A percentile compares a stretch with the other conserved stretches of the same genome.
Evolutionary conservation across 2,888 invertebrate genomes (phyloP).

Genomic region (Drosophila kanekoi): DNA sequence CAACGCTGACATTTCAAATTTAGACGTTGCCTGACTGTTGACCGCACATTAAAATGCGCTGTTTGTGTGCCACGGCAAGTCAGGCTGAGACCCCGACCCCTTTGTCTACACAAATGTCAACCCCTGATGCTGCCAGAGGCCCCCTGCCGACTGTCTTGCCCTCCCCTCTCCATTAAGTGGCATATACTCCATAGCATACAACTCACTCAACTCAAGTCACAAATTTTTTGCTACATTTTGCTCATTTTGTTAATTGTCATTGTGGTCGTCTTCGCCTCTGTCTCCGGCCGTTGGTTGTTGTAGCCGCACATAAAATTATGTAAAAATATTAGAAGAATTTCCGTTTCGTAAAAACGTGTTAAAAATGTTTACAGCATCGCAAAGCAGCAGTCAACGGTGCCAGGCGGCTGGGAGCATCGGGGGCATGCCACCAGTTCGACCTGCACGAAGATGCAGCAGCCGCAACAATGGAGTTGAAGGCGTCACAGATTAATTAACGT

Average conservation of each 20-base stretch:
- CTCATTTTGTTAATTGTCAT: slow-evolving; percentile 62
- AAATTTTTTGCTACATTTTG: slow-evolving; percentile 44
- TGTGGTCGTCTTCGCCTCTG: slow-evolving; percentile 18
- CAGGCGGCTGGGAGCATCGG: slow-evolving; percentile 8
- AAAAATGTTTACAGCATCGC: slow-evolving; percentile 55
- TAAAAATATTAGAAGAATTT: slow-evolving; percentile 66
- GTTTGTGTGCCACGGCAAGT: slow-evolving; percentile 71
- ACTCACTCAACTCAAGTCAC: slow-evolving; percentile 28
- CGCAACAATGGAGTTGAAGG: slow-evolving; percentile 60
- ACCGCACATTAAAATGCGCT: slow-evolving; percentile 74
- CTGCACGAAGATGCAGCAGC: slow-evolving; percentile 66
- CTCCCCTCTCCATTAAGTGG: slow-evolving; percentile 11
- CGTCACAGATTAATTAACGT: slow-evolving; percentile 76
- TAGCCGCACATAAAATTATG: slow-evolving; percentile 56
- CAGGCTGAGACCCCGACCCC: slow-evolving; percentile 31
- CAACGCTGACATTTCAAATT: slow-evolving; percentile 77
- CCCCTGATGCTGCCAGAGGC: slow-evolving; percentile 1
- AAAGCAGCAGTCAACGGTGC: slow-evolving; percentile 7
- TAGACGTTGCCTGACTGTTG: slow-evolving; percentile 77
- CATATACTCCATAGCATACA: slow-evolving; percentile 23
- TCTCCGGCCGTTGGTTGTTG: not conserved
- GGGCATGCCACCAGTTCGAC: slow-evolving; percentile 42
- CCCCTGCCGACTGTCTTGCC: not conserved
- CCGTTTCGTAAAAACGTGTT: slow-evolving; percentile 69
- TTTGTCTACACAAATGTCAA: slow-evolving; percentile 21